Evolutionary conservation across 2,113 vertebrate species (phyloP), one percentile per base, ranked within the genome.

Genomic region (Gymnarchus niloticus): DNA sequence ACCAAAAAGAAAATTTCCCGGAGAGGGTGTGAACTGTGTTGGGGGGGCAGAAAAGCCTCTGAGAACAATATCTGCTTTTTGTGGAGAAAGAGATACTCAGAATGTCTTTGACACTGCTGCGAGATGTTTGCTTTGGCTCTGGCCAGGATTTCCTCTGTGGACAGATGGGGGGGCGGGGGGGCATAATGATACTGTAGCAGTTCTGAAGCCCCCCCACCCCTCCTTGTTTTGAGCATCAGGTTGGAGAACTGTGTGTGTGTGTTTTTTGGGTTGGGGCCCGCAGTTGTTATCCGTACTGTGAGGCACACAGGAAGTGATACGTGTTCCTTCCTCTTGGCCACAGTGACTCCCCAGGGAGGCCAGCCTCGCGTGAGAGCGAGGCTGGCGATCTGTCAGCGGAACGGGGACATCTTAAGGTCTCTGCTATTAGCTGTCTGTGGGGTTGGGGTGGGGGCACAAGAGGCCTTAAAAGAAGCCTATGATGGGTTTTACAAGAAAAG

Each of bases 351-450:
- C 89, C 77, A 44, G 91, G 87, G 89, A 90, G 77, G 87, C 78
- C 37, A 82, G 86, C 81, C 85, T 90, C 87, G 91, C 88, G 88
- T 91, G 91, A 90, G 89, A 90, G 89, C 89, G 81, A 41, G 84
- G 85, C 87, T 65, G 61, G 83, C 85, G 84, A 88, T 90, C 91
- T 90, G 89, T 90, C 89, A 90, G 89, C 69, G 44, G 83, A 54
- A 51, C 52, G 41, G 83, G 86, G 85, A 85, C 85, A 84, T 88
- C 85, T 90, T 87, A 89, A 90, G 89, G 89, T 89, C 87, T 89
- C 85, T 86, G 61, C 33, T 85, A 80, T 85, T 87, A 85, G 65
- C 48, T 17, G n/a, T 6, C 57, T 9, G 3, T 23, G 57, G 2
- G 57, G 61, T 25, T 1, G 59, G 28, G 25, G 61, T 25, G 28